phyloP scores from a whole-genome alignment of 2,888 invertebrate species.

The Endomychus coccineus region DNA sequence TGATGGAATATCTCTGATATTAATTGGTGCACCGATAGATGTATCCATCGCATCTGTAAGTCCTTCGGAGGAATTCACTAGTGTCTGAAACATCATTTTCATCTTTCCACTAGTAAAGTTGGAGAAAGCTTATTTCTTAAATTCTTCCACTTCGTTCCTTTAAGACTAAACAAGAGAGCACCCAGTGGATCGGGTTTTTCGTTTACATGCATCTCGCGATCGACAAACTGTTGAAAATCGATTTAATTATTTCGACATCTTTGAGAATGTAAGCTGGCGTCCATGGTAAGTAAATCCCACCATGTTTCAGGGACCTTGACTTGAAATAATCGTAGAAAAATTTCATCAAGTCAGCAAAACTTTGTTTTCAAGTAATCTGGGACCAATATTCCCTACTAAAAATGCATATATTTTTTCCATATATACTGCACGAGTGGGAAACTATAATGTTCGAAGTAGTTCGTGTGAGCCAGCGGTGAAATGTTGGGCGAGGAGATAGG shows the following conservation, averaged over 20 bases:
- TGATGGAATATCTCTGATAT: conserved; percentile 12
- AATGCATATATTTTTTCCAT: too few species aligned
- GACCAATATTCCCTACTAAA: too few species aligned
- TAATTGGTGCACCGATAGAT: conserved; percentile 3
- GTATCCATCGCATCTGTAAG: conserved; percentile 5
- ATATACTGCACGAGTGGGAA: too few species aligned
- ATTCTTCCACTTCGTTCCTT: conserved; percentile 53
- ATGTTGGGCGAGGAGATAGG: too few species aligned
- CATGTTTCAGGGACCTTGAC: too few species aligned
- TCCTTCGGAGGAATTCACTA: conserved; percentile 39
- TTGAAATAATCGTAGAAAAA: too few species aligned
- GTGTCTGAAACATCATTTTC: conserved; percentile 53
- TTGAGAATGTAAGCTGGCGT: conserved; percentile 20
- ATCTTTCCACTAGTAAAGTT: conserved; percentile 55
- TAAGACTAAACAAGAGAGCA: conserved; percentile 48
- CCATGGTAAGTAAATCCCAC: conserved; percentile 23
- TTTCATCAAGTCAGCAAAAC: too few species aligned
- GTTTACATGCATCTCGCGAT: conserved; percentile 51
- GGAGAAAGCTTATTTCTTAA: conserved; percentile 54
- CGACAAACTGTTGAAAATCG: conserved; percentile 53
- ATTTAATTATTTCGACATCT: conserved; percentile 27
- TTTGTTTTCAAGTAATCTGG: too few species aligned
- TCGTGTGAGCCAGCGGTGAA: too few species aligned
- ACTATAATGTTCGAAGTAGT: too few species aligned
- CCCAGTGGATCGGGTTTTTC: conserved; percentile 51